A percentile compares a stretch with the other conserved stretches of the same genome.
phyloP scores from a whole-genome alignment of 2,888 invertebrate genomes.

The Peribatodes rhomboidaria region DNA sequence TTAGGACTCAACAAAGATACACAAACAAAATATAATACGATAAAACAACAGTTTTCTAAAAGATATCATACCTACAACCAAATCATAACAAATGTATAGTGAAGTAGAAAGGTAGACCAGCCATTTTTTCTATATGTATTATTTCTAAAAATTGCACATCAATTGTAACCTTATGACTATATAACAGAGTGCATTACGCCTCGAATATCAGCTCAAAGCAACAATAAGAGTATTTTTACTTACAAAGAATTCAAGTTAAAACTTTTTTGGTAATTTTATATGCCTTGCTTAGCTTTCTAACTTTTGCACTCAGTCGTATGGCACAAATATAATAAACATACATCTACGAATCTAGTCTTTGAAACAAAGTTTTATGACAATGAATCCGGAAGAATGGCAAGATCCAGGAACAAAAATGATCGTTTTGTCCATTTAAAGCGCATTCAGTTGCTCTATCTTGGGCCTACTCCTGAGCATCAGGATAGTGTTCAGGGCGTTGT shows the following conservation, averaged over 20 bases:
- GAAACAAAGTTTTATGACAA: constrained; percentile 32
- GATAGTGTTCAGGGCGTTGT: constrained; percentile 69
- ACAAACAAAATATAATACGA: too few relatives aligned
- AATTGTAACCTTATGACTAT: constrained; percentile 27
- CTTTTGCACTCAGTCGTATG: constrained; percentile 40
- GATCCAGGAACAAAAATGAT: constrained; percentile 39
- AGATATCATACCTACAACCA: not conserved
- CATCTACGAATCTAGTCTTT: constrained; percentile 30
- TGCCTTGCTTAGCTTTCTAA: constrained; percentile 20
- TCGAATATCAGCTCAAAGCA: constrained; percentile 32
- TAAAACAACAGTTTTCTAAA: not conserved
- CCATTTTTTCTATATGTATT: not conserved
- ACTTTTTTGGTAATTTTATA: constrained; percentile 35
- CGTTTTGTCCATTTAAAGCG: constrained; percentile 56
- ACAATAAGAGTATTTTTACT: constrained; percentile 23
- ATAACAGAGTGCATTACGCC: constrained; percentile 31
- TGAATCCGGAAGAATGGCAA: too few relatives aligned
- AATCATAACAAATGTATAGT: not conserved
- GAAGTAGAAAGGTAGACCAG: not conserved
- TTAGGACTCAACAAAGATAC: too few relatives aligned
- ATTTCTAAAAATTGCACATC: constrained; percentile 6
- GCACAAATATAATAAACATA: constrained; percentile 36
- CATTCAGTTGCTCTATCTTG: constrained; percentile 52
- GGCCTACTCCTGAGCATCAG: constrained; percentile 67
- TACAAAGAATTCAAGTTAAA: constrained; percentile 33